Base-by-base conservation (phyloP, 2,888 invertebrate genomes). In the Gymnoscelis rufifasciata region DNA sequence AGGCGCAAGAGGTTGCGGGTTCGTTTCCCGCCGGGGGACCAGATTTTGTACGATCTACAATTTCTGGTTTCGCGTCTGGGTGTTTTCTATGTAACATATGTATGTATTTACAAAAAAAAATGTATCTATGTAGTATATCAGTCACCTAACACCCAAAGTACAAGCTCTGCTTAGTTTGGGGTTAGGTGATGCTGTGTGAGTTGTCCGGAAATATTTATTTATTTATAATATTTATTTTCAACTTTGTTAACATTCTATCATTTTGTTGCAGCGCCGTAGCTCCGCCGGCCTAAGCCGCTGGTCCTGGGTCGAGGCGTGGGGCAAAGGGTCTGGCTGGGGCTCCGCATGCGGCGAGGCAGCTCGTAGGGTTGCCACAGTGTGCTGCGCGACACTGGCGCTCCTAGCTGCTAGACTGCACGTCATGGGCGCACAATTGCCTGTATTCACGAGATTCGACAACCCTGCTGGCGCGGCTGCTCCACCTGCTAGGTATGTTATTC, bases 371-470 rank as follows among this genome's bases (percentile, higher is more conserved):
- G 90, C 91, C 27, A 93, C 95, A n/a, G 90, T 98, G 14, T 92
- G 93, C 52, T 90, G 92, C 56, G 93, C 95, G 37, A 95, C 97
- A 0, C 80, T 95, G 35, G 92, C 93, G 36, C 90, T 98, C 33
- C 88, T 98, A 39, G 90, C 96, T 31, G 93, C 94, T 1, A 90
- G 98, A 53, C 91, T 98, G 47, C 95, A 96, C 74, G 94, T 98
- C 47, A 98, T 98, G 98, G 98, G 98, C 10, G 96, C 97, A 0
- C 97, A 97, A 83, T 88, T 98, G 64, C 98, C 98, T 5, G 95
- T 97, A 52, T 98, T 98, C 79, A 98, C 98, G 43, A 92, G 93
- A 90, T 98, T 98, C 78, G 98, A 98, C 90, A 98, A 98, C 90
- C 98, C 98, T 8, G 98, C 98, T 24, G 97, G 97, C 6, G 96